These are phyloP conservation scores for Eupithecia tripunctaria DNA, from an alignment of 2,888 invertebrate genomes.

Conservation along the genomic window DNA sequence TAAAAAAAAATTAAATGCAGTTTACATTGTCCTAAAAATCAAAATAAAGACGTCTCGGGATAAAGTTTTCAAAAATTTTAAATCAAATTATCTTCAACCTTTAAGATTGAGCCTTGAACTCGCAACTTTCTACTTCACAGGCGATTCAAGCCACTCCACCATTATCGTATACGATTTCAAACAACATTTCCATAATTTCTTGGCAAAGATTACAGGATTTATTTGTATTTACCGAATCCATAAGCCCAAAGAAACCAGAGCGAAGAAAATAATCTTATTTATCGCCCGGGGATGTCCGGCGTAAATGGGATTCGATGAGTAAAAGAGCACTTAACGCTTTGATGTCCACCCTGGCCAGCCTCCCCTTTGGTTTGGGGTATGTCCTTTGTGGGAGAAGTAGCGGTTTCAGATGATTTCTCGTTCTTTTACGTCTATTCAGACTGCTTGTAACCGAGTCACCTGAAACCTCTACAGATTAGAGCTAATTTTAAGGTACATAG, in stretches of 20 bases:
- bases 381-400: conserved; percentile 19
- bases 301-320: conserved; percentile 72
- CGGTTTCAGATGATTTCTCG: too few species aligned
- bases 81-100: too few species aligned
- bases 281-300: conserved; percentile 72
- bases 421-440: too few species aligned
- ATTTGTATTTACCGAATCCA: conserved; percentile 22
- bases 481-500: too few species aligned
- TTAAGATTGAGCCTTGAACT: neutral
- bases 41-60: too few species aligned
- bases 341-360: conserved; percentile 74
- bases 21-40: too few species aligned
- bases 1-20: too few species aligned
- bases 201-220: conserved; percentile 5
- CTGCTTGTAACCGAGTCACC: too few species aligned
- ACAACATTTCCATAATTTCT: conserved; percentile 4
- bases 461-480: too few species aligned
- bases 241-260: conserved; percentile 42
- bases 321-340: conserved; percentile 83
- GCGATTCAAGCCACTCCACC: neutral
- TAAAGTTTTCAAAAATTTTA: too few species aligned
- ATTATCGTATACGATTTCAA: neutral
- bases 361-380: conserved; percentile 62
- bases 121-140: neutral
- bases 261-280: conserved; percentile 80